These are phyloP conservation scores for Plectropomus leopardus DNA, from an alignment of 2,113 vertebrate species.

Conservation along the genomic window DNA sequence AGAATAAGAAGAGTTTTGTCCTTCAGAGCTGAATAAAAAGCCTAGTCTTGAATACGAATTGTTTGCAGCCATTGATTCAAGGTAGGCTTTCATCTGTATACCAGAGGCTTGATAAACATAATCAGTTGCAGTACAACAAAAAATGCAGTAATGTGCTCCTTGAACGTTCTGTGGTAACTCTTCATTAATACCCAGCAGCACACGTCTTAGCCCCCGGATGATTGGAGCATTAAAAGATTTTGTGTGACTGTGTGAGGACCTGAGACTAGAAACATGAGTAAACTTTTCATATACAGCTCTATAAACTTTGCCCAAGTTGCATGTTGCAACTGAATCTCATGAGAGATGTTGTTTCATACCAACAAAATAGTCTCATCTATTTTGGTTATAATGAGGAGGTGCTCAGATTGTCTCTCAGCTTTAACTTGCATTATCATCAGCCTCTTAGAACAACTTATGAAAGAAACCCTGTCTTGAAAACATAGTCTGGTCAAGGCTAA, in stretches of 20 bases:
- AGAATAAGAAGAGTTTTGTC: not conserved
- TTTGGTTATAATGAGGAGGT: not conserved
- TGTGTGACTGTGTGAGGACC: not conserved
- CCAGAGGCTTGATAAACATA: not conserved
- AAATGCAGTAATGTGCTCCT: constrained; percentile 8
- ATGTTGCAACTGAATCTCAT: not conserved
- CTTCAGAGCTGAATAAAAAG: not conserved
- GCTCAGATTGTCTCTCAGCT: not conserved
- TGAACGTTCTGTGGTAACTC: not conserved
- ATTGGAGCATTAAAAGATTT: not conserved
- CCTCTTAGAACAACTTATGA: constrained; percentile 5
- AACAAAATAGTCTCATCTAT: constrained; percentile 6
- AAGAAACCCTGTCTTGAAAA: constrained; percentile 5
- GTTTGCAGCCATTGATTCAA: not conserved
- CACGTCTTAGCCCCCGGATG: not conserved
- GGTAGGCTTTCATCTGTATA: not conserved
- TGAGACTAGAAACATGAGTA: not conserved
- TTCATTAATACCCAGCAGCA: not conserved
- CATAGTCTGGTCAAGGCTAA: not conserved
- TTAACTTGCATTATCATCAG: constrained; percentile 3
- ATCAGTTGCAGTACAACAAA: not conserved
- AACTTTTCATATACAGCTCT: not conserved
- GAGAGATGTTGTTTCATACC: not conserved
- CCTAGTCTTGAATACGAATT: not conserved
- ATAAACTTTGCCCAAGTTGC: not conserved